Evolutionary conservation across 1,140 invertebrate species (phyloP).

Genomic region (Ceratina japonica): DNA sequence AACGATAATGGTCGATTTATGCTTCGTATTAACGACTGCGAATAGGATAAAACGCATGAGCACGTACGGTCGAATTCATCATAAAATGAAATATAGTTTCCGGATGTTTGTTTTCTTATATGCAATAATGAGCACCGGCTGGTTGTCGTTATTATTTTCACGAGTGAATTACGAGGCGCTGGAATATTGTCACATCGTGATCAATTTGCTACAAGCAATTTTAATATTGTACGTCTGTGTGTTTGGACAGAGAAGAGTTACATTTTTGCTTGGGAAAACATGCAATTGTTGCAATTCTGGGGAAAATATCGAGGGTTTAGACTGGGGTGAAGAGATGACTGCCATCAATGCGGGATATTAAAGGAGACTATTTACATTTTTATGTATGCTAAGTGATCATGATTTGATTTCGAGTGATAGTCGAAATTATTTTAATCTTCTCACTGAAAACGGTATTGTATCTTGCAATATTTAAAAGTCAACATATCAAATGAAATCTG

Average conservation of each 20-base stretch:
- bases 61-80: slow-evolving; percentile 90
- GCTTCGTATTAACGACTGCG: slow-evolving; percentile 88
- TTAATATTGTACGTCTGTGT: slow-evolving; percentile 88
- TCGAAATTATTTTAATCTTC: background rate
- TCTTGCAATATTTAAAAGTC: background rate
- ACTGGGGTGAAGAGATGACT: slow-evolving; percentile 93
- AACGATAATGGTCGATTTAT: slow-evolving; percentile 87
- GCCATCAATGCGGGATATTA: slow-evolving; percentile 88
- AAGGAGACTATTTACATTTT: slow-evolving; percentile 44
- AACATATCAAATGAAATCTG: background rate
- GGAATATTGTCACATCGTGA: slow-evolving; percentile 86
- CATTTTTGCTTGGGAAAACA: slow-evolving; percentile 87
- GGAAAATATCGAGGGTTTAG: slow-evolving; percentile 82
- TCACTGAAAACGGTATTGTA: background rate
- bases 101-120: slow-evolving; percentile 88
- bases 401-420: background rate
- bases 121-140: slow-evolving; percentile 85
- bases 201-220: slow-evolving; percentile 87
- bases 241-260: slow-evolving; percentile 87
- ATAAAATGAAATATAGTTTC: slow-evolving; percentile 91
- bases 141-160: slow-evolving; percentile 87
- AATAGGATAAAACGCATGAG: slow-evolving; percentile 88
- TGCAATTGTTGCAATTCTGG: slow-evolving; percentile 83
- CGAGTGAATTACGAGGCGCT: slow-evolving; percentile 85
- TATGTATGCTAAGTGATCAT: too few species aligned